Base-by-base conservation (phyloP, 2,888 invertebrate genomes). In the Scaptomyza polygonia region DNA sequence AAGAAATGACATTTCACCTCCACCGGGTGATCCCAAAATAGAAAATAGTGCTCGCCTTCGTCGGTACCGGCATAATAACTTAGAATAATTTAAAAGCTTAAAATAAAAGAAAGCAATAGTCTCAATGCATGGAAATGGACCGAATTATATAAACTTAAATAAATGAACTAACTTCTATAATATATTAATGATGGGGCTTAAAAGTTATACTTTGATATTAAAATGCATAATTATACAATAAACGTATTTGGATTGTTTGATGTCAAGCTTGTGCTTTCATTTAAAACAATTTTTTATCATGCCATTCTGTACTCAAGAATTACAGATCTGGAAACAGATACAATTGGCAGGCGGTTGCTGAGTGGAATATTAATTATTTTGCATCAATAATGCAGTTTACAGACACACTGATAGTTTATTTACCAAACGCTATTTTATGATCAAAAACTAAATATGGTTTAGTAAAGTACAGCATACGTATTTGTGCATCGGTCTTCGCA, bases 11-110 rank as follows among this genome's bases (percentile, higher is more conserved):
- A 91, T 91, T 53, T 91, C 89, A 36, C 92, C 92, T 27, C 92
- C 92, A 4, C 91, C 91, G 12, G 92, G 92, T 61, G 90, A 89
- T 53, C 92, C 92, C 3, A 90, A 91, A 86, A 83, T 89, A 47
- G 92, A 92, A 79, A 92, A 92, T 75, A 92, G 89, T 71, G 91
- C 92, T 54, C 90, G 92, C 45, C 78, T 92, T 69, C 89, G 92
- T 55, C 90, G 92, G 36, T 92, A 92, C 77, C 89, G 91, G 70
- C 91, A 90, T 86, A 91, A 91, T 86, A 91, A 91, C 75, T 61
- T 91, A 87, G 90, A 91, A 67, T 86, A 79, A 79, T 63, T 57
- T 0, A 43, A 58, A 52, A 40, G 51, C 39, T 48, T 67, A 16
- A 12, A 47, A 8, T 18, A 12, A 54, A 42, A 5, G 18, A 55